These are phyloP conservation scores for Leuciscus waleckii DNA, from an alignment of 2,797 vertebrate genomes.

Conservation along the genomic window DNA sequence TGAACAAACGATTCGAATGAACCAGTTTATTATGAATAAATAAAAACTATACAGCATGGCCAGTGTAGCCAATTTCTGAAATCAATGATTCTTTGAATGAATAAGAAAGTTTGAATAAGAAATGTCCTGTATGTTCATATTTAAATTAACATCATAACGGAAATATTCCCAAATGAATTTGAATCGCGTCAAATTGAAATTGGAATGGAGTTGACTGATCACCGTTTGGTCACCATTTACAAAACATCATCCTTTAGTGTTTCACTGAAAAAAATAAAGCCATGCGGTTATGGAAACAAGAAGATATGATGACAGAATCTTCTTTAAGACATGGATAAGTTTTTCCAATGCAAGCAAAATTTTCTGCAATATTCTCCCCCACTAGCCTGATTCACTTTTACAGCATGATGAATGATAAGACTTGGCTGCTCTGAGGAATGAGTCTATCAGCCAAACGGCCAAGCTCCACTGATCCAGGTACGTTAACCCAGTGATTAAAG, in stretches of 20 bases:
- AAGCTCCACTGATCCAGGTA: conserved; percentile 51
- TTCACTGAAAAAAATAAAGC: not conserved
- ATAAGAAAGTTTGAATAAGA: not conserved
- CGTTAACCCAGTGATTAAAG: conserved; percentile 56
- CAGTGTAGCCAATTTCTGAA: not conserved
- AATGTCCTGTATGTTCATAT: not conserved
- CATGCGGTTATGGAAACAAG: not conserved
- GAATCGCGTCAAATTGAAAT: too few species aligned
- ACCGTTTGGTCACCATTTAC: not conserved
- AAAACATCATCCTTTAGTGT: not conserved
- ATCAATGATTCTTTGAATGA: not conserved
- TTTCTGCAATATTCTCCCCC: not conserved
- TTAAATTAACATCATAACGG: not conserved
- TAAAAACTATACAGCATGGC: not conserved
- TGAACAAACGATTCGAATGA: not conserved
- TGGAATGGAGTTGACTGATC: not conserved
- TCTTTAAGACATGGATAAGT: not conserved
- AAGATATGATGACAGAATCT: not conserved
- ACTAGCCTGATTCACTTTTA: not conserved
- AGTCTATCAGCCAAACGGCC: conserved; percentile 43
- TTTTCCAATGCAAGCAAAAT: not conserved
- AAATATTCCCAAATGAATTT: not conserved
- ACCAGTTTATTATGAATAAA: not conserved
- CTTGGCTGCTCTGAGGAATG: conserved; percentile 37
- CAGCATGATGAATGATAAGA: conserved; percentile 7